These are phyloP conservation scores for Melanargia galathea DNA, from an alignment of 2,888 invertebrate genomes.

Conservation along the genomic window DNA sequence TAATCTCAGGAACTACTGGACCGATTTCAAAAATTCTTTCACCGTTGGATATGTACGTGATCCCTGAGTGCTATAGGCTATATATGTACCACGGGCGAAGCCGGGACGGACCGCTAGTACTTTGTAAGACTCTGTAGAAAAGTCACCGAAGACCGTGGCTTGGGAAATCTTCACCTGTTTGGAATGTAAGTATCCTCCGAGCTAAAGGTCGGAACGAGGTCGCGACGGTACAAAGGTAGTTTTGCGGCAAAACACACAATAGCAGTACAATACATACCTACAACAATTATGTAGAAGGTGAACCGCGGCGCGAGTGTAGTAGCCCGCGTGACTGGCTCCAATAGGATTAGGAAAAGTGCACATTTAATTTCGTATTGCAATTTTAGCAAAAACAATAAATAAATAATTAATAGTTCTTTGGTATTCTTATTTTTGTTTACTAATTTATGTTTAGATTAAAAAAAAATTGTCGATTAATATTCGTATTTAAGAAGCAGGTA, in stretches of 20 bases:
- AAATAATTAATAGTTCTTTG: not conserved
- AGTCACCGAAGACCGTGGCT: conserved; percentile 38
- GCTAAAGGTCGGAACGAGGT: conserved; percentile 71
- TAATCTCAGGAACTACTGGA: no score
- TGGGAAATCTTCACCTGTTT: conserved; percentile 60
- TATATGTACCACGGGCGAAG: no score
- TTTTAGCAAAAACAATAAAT: not conserved
- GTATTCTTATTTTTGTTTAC: no score
- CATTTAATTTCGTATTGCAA: not conserved
- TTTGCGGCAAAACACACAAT: conserved; percentile 51
- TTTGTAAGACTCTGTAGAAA: not conserved
- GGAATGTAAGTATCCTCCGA: conserved; percentile 75
- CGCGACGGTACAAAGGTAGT: conserved; percentile 44
- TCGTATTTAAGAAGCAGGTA: not conserved
- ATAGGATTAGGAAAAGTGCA: conserved; percentile 19
- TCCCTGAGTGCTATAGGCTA: no score
- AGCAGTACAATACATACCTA: conserved; percentile 46
- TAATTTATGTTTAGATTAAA: not conserved
- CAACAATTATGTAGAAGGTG: conserved; percentile 64
- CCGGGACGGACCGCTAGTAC: no score
- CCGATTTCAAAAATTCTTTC: not conserved
- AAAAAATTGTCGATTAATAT: not conserved
- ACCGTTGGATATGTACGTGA: no score
- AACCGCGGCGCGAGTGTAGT: conserved; percentile 44
- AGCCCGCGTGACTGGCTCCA: conserved; percentile 25